Base-by-base conservation (phyloP, 2,888 invertebrate species). In the Eurytoma adleriae region DNA sequence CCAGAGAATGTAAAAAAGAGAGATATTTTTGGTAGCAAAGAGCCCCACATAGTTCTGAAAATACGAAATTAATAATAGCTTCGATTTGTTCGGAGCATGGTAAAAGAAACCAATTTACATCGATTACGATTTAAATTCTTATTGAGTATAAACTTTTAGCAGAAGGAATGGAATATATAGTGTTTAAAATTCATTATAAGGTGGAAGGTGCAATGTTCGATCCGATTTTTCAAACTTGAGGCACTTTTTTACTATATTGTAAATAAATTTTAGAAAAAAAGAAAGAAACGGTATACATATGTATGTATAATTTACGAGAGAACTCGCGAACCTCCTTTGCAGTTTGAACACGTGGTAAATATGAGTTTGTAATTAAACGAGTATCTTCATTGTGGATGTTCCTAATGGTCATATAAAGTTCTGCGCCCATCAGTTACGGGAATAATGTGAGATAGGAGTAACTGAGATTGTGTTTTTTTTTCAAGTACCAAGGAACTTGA, bases 321-420 rank as follows among this genome's bases (percentile, higher is more conserved):
- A 81, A 81, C 75, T 81, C 75, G 72, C 81, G 76, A 81, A 64
- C 62, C 20, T 76, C 20, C 56, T 69, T 77, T 82, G 79, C 78
- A 79, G 78, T 79, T 78, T 62, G 52, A 68, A 48, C 57, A 70
- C 59, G 24, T 68, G 61, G 68, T 78, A 72, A 64, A 82, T 77
- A 80, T 80, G 74, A 82, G 69, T 78, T 40, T 82, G 74, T 80
- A 78, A 79, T 79, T 71, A 74, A 81, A 69, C 61, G 66, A 77
- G 73, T 80, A 80, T 78, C 72, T 80, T 82, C 50, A 75, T 82
- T 80, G 54, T 80, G 82, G 82, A 82, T 80, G 82, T 82, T 82
- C 82, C 82, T 82, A 80, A 79, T 62, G 69, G n/a, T 81, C 74
- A 73, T 79, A 79, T 76, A 20, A 57, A 73, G 72, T 72, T 82